Evolutionary conservation across 2,888 invertebrate genomes (phyloP), one percentile per base, ranked within the genome.

Genomic region (Stenurella melanura): DNA sequence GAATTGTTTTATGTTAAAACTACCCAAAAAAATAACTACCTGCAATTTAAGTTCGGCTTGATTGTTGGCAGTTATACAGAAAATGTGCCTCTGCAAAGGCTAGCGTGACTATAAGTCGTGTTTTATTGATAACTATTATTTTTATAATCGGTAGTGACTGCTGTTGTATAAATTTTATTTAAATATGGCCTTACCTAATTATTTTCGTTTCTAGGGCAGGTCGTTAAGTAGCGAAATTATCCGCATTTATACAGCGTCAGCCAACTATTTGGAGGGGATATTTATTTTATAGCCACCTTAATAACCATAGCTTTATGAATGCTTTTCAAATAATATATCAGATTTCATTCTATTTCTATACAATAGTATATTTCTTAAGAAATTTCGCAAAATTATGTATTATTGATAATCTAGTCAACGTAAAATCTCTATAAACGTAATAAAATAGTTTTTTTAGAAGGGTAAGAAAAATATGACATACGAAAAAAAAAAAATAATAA

Each of bases 121-220:
- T 50, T 50, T 50, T 50, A 50, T 50, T 50, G 50, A 50, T 50
- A 50, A 50, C 15, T 50, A 50, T n/a, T 50, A 50, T 50, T 50
- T 50, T 50, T 50, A 50, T 50, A 50, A 50, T 50, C 15, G 50
- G 50, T 50, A 7, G 50, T 50, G 50, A 50, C 50, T 50, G 50
- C 50, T 7, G n/a, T n/a, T n/a, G 7, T 34, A 50, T n/a, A 50
- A 15, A 50, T 50, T 50, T n/a, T n/a, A 50, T 50, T 50, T n/a
- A 50, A 50, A 50, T 50, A 50, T 50, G 15, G 50, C 15, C 15
- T 12, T 50, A n/a, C 15, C n/a, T 50, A 50, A 50, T 15, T 12
- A 42, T 12, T 42, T 50, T 50, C n/a, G 12, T n/a, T 50, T 50
- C 12, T n/a, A 50, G n/a, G n/a, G 50, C 15, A n/a, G 2, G 2